phyloP scores from a whole-genome alignment of 2,888 invertebrate genomes.

The Drosophila rellima region DNA sequence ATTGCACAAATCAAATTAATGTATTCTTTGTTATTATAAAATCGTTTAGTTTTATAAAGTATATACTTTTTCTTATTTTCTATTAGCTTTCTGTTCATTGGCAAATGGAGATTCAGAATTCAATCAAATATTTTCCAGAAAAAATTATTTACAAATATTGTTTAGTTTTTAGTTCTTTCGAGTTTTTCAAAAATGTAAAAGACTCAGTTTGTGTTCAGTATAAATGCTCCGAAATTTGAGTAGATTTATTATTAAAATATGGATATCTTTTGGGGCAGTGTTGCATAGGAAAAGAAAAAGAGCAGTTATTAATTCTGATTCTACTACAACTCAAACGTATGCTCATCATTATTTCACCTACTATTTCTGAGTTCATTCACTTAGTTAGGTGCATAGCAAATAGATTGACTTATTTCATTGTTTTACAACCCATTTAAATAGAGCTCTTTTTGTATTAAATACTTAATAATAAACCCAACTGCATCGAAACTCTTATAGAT shows the following conservation, averaged over 20 bases:
- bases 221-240: conserved; percentile 39
- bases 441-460: conserved; percentile 5
- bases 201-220: conserved; percentile 28
- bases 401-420: conserved; percentile 12
- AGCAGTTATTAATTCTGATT: conserved; percentile 17
- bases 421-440: conserved; percentile 42
- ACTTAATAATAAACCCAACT: conserved; percentile 7
- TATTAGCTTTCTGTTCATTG: conserved; percentile 47
- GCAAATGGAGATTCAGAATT: conserved; percentile 63
- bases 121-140: not conserved
- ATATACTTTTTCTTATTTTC: conserved; percentile 4
- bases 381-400: conserved; percentile 19
- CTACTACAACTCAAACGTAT: conserved; percentile 21
- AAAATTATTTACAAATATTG: conserved; percentile 11
- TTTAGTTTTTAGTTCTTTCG: conserved; percentile 6
- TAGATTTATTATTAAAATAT: conserved; percentile 29
- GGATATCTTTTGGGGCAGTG: conserved; percentile 38
- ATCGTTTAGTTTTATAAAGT: conserved; percentile 4
- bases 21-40: not conserved
- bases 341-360: conserved; percentile 45
- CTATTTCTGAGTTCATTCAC: conserved; percentile 28
- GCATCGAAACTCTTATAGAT: conserved; percentile 26
- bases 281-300: conserved; percentile 5
- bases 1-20: conserved; percentile 20
- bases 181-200: conserved; percentile 30